phyloP scores from a whole-genome alignment of 2,797 vertebrate species.

The Melanotaenia pygmaea region DNA sequence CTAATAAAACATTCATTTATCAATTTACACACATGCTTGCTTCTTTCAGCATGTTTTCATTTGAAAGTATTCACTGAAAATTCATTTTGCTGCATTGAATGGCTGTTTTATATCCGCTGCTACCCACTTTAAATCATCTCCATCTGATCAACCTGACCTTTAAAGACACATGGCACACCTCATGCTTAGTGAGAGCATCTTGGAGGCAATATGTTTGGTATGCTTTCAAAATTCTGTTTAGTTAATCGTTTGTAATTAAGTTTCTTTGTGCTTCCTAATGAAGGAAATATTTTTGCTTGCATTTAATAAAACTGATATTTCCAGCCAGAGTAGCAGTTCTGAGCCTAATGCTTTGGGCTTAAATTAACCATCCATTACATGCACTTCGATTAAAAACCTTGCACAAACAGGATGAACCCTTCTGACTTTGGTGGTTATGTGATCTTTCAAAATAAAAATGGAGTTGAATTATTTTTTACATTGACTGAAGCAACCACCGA shows the following conservation, averaged over 20 bases:
- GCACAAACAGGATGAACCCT: not conserved
- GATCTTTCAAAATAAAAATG: not conserved
- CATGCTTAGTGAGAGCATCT: conserved; percentile 3
- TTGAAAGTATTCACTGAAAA: conserved; percentile 17
- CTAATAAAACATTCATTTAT: conserved; percentile 13
- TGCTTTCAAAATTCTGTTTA: conserved; percentile 36
- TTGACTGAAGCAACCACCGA: not conserved
- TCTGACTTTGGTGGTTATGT: not conserved
- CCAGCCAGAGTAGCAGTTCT: not conserved
- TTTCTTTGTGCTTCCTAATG: conserved; percentile 8
- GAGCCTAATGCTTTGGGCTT: not conserved
- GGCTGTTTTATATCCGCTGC: conserved; percentile 39
- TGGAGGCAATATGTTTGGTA: conserved; percentile 38
- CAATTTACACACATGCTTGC: conserved; percentile 26
- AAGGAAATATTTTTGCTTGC: conserved; percentile 11
- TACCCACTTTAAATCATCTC: conserved; percentile 41
- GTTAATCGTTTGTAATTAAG: conserved; percentile 16
- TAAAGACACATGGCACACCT: conserved; percentile 49
- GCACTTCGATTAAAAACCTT: not conserved
- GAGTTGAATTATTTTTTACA: not conserved
- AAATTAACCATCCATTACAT: not conserved
- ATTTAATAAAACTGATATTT: conserved; percentile 24
- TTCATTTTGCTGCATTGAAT: conserved; percentile 26
- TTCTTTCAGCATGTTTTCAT: conserved; percentile 15
- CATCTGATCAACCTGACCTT: conserved; percentile 55